A percentile compares a stretch with the other conserved stretches of the same genome.
These are phyloP conservation scores for Drosophila bocqueti DNA, from an alignment of 1,140 invertebrate genomes.

Conservation along the genomic window DNA sequence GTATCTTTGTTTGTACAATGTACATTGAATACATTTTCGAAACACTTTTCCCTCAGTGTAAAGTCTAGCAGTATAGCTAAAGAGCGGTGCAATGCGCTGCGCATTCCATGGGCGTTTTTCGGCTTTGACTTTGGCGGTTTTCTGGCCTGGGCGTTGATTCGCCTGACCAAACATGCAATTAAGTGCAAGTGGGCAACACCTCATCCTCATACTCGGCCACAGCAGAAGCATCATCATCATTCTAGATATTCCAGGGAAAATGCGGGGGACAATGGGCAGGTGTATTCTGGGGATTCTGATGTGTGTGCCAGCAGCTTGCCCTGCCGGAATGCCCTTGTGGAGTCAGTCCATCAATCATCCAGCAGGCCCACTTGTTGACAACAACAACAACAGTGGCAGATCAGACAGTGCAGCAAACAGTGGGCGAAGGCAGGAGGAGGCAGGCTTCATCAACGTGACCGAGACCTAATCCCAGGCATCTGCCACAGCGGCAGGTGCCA, in stretches of 20 bases:
- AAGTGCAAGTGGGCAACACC: conserved; percentile 77
- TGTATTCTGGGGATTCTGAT: conserved; percentile 42
- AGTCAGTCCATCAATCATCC: conserved; percentile 56
- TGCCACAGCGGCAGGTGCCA: conserved; percentile 49
- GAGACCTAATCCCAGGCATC: conserved; percentile 51
- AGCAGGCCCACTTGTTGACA: conserved; percentile 46
- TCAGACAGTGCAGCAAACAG: conserved; percentile 22
- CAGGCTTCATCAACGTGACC: conserved; percentile 48
- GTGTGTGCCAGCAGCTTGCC: conserved; percentile 36
- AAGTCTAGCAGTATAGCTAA: conserved; percentile 1
- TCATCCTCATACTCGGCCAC: conserved; percentile 44
- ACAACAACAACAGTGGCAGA: conserved; percentile 9
- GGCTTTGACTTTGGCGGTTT: conserved; percentile 54
- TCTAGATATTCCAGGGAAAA: conserved; percentile 18
- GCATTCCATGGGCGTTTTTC: conserved; percentile 62
- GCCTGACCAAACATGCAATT: conserved; percentile 74
- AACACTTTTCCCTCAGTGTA: neutral
- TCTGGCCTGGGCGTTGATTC: conserved; percentile 67
- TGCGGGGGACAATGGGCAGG: conserved; percentile 30
- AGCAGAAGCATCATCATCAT: conserved; percentile 10
- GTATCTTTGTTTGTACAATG: neutral
- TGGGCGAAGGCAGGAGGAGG: conserved; percentile 2
- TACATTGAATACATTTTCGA: neutral
- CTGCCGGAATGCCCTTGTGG: conserved; percentile 23
- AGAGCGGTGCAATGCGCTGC: conserved; percentile 31